A percentile compares a stretch with the other conserved stretches of the same genome.
phyloP scores from a whole-genome alignment of 2,797 vertebrate species.

The Sylvia borin region DNA sequence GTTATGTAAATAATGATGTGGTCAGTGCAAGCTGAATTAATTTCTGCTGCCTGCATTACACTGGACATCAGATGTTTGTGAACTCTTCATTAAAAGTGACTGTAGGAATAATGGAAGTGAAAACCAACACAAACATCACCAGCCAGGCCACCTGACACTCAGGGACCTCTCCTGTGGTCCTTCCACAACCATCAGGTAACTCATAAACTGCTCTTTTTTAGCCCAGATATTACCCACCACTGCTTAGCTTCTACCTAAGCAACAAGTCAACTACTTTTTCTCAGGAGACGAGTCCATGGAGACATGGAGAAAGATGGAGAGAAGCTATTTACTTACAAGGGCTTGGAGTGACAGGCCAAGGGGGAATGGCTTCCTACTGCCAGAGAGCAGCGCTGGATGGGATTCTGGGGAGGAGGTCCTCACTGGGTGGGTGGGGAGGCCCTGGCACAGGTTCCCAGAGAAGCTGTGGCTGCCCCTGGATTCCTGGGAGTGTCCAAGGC shows the following conservation, averaged over 20 bases:
- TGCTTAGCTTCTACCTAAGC: not conserved
- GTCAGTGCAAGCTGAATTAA: not conserved
- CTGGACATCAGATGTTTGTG: conserved; percentile 7
- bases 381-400: not conserved
- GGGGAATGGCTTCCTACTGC: not conserved
- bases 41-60: not conserved
- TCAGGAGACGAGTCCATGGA: not conserved
- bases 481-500: not conserved
- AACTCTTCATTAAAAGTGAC: not conserved
- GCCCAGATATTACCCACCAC: not conserved
- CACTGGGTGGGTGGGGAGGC: rapidly evolving
- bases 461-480: not conserved
- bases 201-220: not conserved
- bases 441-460: not conserved
- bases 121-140: not conserved
- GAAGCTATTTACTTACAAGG: not conserved
- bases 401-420: not conserved
- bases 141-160: not conserved
- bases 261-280: not conserved
- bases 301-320: not conserved
- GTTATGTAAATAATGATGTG: conserved; percentile 45
- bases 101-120: not conserved
- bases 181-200: not conserved
- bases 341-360: not conserved
- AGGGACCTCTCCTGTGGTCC: not conserved